phyloP scores from a whole-genome alignment of 2,888 invertebrate genomes.

The Lissocephala sabroskyi region DNA sequence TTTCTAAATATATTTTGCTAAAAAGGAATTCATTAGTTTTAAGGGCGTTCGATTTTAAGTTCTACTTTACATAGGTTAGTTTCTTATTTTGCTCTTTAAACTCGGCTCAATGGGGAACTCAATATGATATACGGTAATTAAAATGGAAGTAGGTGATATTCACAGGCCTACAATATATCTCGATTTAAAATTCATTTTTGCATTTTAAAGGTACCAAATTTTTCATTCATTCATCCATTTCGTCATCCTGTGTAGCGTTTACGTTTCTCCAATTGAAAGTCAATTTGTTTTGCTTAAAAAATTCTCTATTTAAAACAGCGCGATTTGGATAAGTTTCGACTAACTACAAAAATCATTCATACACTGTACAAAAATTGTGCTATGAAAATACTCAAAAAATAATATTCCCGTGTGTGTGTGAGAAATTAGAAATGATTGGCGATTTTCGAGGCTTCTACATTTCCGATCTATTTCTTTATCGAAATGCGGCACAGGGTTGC shows the following conservation, averaged over 20 bases:
- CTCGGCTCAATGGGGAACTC: too few species aligned
- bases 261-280: constrained; percentile 27
- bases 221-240: constrained; percentile 12
- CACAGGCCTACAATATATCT: constrained; percentile 46
- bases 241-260: constrained; percentile 16
- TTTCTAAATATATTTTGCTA: constrained; percentile 66
- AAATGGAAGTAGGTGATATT: constrained; percentile 49
- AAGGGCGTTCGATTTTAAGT: constrained; percentile 63
- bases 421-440: too few species aligned
- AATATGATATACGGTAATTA: constrained; percentile 18
- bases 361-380: constrained; percentile 69
- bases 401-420: too few species aligned
- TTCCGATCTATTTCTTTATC: too few species aligned
- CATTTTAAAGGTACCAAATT: constrained; percentile 66
- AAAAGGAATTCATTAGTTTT: constrained; percentile 69
- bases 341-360: constrained; percentile 50
- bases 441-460: too few species aligned
- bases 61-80: too few species aligned
- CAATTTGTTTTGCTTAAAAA: constrained; percentile 38
- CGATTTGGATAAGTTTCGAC: constrained; percentile 29
- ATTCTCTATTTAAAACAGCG: constrained; percentile 62
- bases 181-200: constrained; percentile 37
- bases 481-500: too few species aligned
- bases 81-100: too few species aligned
- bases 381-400: constrained; percentile 69